Percentiles rank a stretch among this genome's conserved stretches.
These are phyloP conservation scores for human DNA, from an alignment of 2,113 vertebrate species.

Conservation along the genomic window DNA sequence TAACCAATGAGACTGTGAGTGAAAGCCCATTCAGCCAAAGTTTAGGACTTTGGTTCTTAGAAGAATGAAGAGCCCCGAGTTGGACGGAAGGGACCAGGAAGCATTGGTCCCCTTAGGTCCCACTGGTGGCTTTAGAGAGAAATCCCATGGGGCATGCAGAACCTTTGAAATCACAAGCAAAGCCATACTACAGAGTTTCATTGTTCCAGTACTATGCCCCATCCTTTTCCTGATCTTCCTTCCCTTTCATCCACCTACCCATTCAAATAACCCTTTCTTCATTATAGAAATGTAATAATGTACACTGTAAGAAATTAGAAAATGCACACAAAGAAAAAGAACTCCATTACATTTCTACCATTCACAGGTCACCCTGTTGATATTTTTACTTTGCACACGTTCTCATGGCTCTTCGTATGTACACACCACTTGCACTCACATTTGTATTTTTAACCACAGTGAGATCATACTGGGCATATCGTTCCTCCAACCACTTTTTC, in stretches of 20 bases:
- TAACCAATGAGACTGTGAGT: neutral
- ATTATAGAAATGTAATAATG: constrained; percentile 1
- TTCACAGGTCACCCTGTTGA: neutral
- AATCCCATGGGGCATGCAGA: neutral
- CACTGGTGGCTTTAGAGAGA: neutral
- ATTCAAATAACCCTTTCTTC: constrained; percentile 37
- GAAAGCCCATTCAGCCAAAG: neutral
- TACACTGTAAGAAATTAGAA: neutral
- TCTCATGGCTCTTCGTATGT: neutral
- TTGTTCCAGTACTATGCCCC: neutral
- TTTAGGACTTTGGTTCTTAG: neutral
- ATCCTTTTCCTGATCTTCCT: neutral
- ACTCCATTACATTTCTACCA: neutral
- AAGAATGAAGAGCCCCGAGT: neutral
- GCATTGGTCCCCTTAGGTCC: no score
- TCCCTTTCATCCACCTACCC: neutral
- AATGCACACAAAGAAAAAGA: constrained; percentile 27
- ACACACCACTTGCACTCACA: neutral
- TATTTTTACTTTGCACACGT: neutral
- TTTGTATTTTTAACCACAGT: neutral
- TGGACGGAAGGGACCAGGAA: neutral
- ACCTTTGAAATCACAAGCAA: neutral
- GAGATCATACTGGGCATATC: neutral
- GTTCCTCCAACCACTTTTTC: neutral
- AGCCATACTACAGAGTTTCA: neutral